phyloP scores from a whole-genome alignment of 2,797 vertebrate species.

The Calcarius lapponicus region DNA sequence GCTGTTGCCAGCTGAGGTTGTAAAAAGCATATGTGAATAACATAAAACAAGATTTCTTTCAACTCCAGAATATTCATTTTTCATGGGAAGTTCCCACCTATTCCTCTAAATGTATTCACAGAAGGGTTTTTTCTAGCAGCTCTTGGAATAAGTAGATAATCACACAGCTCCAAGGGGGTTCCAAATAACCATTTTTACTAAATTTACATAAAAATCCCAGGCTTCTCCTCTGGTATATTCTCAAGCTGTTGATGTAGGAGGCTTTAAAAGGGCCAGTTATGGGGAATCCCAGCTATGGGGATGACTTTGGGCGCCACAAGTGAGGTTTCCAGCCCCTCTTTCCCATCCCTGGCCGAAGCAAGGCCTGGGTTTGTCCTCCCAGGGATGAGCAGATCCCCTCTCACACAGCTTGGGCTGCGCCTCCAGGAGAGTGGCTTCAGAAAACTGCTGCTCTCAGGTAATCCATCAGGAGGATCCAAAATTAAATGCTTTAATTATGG shows the following conservation, averaged over 20 bases:
- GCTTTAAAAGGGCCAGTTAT: not conserved
- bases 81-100: not conserved
- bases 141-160: not conserved
- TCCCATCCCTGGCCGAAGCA: not conserved
- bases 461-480: not conserved
- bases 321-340: not conserved
- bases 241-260: not conserved
- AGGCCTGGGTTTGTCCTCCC: not conserved
- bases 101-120: not conserved
- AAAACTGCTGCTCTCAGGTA: not conserved
- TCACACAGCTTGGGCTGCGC: fast-evolving
- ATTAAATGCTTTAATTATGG: not conserved
- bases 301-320: not conserved
- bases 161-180: not conserved
- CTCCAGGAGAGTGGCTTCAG: not conserved
- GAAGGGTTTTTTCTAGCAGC: not conserved
- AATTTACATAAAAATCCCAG: not conserved
- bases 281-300: not conserved
- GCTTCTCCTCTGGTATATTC: not conserved
- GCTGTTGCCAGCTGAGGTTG: not conserved
- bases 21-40: not conserved
- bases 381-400: not conserved
- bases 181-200: not conserved
- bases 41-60: not conserved
- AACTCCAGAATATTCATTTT: not conserved